Percentiles rank a stretch among this genome's conserved stretches.
phyloP scores from a whole-genome alignment of 1,140 invertebrate genomes.

The Bombus impatiens region DNA sequence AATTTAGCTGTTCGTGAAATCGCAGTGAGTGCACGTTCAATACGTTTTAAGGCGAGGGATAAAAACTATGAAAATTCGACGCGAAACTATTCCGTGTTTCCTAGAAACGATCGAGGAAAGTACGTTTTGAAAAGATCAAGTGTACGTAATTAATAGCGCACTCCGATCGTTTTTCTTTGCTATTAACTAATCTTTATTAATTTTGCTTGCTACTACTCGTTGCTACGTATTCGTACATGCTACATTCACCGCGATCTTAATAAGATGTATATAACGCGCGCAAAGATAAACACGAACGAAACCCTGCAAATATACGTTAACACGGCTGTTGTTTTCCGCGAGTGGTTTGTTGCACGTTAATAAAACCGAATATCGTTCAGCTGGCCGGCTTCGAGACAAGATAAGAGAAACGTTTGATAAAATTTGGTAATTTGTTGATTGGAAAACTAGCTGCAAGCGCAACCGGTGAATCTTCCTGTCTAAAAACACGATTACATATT shows the following conservation, averaged over 20 bases:
- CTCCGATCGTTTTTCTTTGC: too few relatives aligned
- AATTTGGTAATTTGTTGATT: too few relatives aligned
- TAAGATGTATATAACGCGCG: background rate
- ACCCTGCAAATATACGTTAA: background rate
- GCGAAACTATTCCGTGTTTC: background rate
- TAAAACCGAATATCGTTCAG: background rate
- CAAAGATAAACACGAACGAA: background rate
- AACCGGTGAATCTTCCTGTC: too few relatives aligned
- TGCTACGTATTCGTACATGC: background rate
- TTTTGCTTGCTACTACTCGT: too few relatives aligned
- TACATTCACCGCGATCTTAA: background rate
- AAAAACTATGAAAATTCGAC: background rate
- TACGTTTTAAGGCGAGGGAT: background rate
- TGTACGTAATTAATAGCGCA: too few relatives aligned
- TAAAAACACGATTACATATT: too few relatives aligned
- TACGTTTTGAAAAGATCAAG: too few relatives aligned
- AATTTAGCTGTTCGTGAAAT: slow-evolving; percentile 42
- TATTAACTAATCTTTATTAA: too few relatives aligned
- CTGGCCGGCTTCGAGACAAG: too few relatives aligned
- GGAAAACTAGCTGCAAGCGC: too few relatives aligned
- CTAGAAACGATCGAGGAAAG: too few relatives aligned
- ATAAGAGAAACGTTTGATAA: too few relatives aligned
- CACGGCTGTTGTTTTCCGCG: slow-evolving; percentile 6
- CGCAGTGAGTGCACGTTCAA: slow-evolving; percentile 26
- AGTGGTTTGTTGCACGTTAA: slow-evolving; percentile 1